These are phyloP conservation scores for Cataglyphis hispanica DNA, from an alignment of 1,140 invertebrate species.

Conservation along the genomic window DNA sequence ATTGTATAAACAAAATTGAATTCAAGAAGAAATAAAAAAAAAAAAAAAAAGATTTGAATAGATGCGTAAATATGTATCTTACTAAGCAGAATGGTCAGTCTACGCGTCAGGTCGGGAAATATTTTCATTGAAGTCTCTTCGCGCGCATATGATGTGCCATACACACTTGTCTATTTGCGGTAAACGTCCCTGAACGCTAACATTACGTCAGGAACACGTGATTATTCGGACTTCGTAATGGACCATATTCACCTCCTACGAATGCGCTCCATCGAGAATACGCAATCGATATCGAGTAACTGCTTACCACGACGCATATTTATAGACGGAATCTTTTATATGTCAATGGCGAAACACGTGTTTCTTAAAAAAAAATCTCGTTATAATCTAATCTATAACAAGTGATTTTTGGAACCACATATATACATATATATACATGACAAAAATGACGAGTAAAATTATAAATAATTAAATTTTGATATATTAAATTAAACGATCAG, in stretches of 20 bases:
- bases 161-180: conserved; percentile 70
- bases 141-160: conserved; percentile 43
- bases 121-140: conserved; percentile 41
- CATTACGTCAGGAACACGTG: conserved; percentile 67
- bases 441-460: not conserved
- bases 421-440: no score
- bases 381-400: not conserved
- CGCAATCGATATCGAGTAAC: conserved; percentile 53
- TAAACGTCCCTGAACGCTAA: conserved; percentile 67
- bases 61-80: not conserved
- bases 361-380: not conserved
- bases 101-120: conserved; percentile 36
- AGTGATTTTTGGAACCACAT: no score
- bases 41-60: not conserved
- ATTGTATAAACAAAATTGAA: not conserved
- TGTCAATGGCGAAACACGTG: not conserved
- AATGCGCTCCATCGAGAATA: conserved; percentile 40
- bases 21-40: not conserved
- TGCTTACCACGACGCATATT: conserved; percentile 19
- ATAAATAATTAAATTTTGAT: not conserved
- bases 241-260: conserved; percentile 72
- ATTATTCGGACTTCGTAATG: conserved; percentile 66
- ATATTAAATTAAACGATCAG: not conserved
- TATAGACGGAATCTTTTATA: not conserved
- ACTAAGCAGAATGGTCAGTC: not conserved